Evolutionary conservation across 2,113 vertebrate species (phyloP).

Genomic region (Chloropsis hardwickii): DNA sequence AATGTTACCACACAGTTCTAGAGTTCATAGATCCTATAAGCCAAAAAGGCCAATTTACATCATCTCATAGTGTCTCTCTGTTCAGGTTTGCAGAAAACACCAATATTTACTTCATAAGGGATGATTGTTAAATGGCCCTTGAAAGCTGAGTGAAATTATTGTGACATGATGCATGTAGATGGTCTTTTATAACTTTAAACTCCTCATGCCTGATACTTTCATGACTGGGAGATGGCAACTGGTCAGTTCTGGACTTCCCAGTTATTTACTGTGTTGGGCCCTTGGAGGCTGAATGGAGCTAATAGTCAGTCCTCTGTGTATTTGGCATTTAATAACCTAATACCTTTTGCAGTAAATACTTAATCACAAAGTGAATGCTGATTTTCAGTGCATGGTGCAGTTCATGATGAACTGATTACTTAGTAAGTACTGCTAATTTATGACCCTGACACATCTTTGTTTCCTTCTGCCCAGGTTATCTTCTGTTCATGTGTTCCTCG

Average conservation of each 20-base stretch:
- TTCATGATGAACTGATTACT: not conserved
- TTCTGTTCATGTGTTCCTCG: not conserved
- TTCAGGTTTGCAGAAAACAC: not conserved
- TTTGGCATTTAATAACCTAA: not conserved
- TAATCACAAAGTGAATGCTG: not conserved
- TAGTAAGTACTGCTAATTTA: not conserved
- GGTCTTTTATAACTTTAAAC: not conserved
- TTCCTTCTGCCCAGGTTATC: not conserved
- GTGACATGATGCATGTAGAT: not conserved
- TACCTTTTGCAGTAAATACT: not conserved
- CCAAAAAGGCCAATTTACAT: not conserved
- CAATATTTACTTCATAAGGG: not conserved
- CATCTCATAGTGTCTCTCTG: not conserved
- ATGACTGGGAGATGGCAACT: not conserved
- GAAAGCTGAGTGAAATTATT: not conserved
- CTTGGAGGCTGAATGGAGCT: not conserved
- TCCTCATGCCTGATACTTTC: not conserved
- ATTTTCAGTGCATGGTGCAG: not conserved
- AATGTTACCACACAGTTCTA: not conserved
- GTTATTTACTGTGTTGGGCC: not conserved
- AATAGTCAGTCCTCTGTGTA: not conserved
- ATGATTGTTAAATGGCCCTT: not conserved
- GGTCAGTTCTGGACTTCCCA: not conserved
- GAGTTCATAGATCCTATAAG: not conserved
- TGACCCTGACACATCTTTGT: not conserved